phyloP scores from a whole-genome alignment of 2,113 vertebrate genomes.

The Orycteropus afer region DNA sequence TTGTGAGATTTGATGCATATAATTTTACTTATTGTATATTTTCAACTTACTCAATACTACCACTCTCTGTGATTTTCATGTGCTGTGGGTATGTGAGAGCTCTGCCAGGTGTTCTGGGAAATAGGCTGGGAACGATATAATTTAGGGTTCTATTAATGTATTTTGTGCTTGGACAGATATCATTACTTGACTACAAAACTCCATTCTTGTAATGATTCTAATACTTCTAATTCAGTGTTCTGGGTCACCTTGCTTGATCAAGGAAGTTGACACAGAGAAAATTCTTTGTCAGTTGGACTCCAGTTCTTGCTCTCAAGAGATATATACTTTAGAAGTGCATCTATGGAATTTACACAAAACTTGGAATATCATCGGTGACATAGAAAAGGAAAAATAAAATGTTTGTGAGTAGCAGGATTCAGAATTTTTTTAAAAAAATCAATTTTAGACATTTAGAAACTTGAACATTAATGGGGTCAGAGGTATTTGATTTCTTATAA shows the following conservation, averaged over 20 bases:
- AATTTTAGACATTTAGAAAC: not conserved
- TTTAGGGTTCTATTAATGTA: not conserved
- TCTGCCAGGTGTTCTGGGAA: not conserved
- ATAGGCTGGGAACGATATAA: not conserved
- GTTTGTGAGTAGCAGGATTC: not conserved
- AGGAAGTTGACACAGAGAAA: not conserved
- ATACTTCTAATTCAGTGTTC: not conserved
- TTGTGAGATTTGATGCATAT: not conserved
- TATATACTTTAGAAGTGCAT: not conserved
- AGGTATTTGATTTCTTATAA: not conserved
- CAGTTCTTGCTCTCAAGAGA: not conserved
- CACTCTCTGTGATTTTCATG: not conserved
- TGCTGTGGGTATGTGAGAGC: not conserved
- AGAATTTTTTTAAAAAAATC: not conserved
- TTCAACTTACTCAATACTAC: not conserved
- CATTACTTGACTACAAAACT: not conserved
- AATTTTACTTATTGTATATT: not conserved
- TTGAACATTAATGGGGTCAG: not conserved
- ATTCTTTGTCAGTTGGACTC: not conserved
- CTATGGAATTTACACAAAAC: not conserved
- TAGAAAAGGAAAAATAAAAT: not conserved
- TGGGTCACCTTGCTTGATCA: not conserved
- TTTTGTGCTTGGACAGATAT: not conserved
- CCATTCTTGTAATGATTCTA: not conserved
- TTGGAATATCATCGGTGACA: not conserved